Evolutionary conservation across 2,888 invertebrate genomes (phyloP), one percentile per base, ranked within the genome.

Genomic region (Brachycybe producta): DNA sequence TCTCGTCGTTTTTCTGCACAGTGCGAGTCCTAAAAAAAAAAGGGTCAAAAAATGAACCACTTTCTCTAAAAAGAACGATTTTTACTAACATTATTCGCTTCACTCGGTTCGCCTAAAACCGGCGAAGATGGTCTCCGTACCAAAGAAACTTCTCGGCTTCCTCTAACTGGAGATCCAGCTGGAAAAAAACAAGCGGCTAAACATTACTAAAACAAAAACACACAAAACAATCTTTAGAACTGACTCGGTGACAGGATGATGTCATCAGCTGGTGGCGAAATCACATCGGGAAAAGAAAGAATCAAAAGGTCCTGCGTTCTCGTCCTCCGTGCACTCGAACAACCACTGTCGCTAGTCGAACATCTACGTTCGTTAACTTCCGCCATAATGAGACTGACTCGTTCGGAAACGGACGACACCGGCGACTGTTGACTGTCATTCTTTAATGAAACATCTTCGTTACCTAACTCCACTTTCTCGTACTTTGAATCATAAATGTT

Each of bases 361-460:
- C 32, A 44, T n/a, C 24, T 28, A 23, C 41, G 46, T 11, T 47
- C 44, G 3, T 38, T 15, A 28, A 51, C 5, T 27, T 51, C 47
- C 3, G 32, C 44, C 51, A 51, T 38, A n/a, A 51, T 51, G 23
- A 28, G 21, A 24, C 30, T 27, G 1, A 51, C 51, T n/a, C 51
- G 27, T 27, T 47, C 32, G n/a, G 36, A 40, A 17, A 48, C 35
- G 2, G 34, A 48, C 15, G 40, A 34, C 21, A 32, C 32, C 15
- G 7, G 44, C 17, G 15, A n/a, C n/a, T n/a, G n/a, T n/a, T n/a
- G n/a, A n/a, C n/a, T n/a, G n/a, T n/a, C n/a, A n/a, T n/a, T n/a
- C n/a, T n/a, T n/a, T n/a, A n/a, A n/a, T n/a, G n/a, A n/a, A n/a
- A n/a, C n/a, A n/a, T n/a, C n/a, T n/a, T n/a, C n/a, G n/a, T n/a